Percentiles rank a stretch among this genome's conserved stretches.
These are phyloP conservation scores for Drosophila pegasa DNA, from an alignment of 2,888 invertebrate species.

Conservation along the genomic window DNA sequence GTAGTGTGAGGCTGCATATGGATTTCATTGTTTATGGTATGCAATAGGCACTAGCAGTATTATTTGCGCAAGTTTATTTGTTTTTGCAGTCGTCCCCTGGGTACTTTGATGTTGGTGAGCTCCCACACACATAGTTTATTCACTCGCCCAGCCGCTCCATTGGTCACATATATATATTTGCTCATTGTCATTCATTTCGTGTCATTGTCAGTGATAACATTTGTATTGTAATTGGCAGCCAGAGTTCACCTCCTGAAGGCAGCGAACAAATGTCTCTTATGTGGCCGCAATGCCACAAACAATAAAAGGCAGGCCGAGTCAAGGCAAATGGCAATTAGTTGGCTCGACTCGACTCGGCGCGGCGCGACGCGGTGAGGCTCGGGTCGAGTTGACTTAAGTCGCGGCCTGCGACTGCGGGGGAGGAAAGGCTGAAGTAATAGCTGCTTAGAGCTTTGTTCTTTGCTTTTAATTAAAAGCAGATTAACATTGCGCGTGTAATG, in stretches of 20 bases:
- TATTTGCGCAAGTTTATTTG: constrained; percentile 23
- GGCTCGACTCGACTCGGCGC: constrained; percentile 14
- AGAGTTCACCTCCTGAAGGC: constrained; percentile 9
- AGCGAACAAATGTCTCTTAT: constrained; percentile 50
- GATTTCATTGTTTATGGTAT: background rate
- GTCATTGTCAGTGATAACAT: constrained; percentile 46
- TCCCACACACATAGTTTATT: constrained; percentile 21
- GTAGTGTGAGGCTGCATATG: background rate
- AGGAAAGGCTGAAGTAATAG: constrained; percentile 38
- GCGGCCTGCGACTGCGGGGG: constrained; percentile 5
- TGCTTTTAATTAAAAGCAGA: constrained; percentile 78
- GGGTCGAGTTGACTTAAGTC: constrained; percentile 4
- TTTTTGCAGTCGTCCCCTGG: constrained; percentile 4
- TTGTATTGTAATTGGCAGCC: constrained; percentile 53
- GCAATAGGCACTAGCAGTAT: constrained; percentile 6
- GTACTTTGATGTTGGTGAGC: constrained; percentile 45
- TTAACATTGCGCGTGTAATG: constrained; percentile 72
- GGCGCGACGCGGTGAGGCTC: background rate
- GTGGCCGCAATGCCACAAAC: constrained; percentile 27
- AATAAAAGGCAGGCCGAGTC: constrained; percentile 40
- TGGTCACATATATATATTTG: background rate
- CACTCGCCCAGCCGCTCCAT: background rate
- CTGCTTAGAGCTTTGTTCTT: constrained; percentile 61
- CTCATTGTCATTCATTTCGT: constrained; percentile 43
- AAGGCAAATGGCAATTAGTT: constrained; percentile 62